phyloP scores from a whole-genome alignment of 2,113 vertebrate species.

The Gorilla gorilla region DNA sequence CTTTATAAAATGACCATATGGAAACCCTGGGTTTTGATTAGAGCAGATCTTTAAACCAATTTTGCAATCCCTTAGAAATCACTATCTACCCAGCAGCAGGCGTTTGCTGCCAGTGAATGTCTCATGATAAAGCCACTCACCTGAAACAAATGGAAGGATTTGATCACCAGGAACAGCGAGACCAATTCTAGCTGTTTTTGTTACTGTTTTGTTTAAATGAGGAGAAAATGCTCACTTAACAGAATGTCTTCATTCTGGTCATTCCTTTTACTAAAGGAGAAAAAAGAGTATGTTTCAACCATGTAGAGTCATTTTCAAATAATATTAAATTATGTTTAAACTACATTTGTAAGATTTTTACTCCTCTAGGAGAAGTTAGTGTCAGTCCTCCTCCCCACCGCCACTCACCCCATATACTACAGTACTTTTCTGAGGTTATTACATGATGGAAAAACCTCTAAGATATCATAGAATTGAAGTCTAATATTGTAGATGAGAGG shows the following conservation, averaged over 20 bases:
- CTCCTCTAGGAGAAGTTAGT: not conserved
- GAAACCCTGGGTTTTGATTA: not conserved
- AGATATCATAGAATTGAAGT: not conserved
- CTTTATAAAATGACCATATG: conserved; percentile 35
- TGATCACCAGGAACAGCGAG: not conserved
- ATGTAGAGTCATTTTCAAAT: not conserved
- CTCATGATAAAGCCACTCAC: not conserved
- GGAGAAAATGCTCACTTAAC: not conserved
- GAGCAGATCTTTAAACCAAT: not conserved
- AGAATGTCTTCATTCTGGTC: not conserved
- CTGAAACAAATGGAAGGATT: conserved; percentile 1
- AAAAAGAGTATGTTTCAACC: not conserved
- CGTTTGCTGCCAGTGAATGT: not conserved
- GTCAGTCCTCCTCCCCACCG: not conserved
- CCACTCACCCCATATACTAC: too few species aligned
- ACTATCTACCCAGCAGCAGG: not conserved
- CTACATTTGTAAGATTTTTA: not conserved
- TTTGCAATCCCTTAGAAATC: not conserved
- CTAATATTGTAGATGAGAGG: not conserved
- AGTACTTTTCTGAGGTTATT: not conserved
- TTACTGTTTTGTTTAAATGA: not conserved
- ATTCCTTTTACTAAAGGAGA: not conserved
- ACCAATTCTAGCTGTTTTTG: not conserved
- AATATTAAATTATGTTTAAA: not conserved
- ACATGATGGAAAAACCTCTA: not conserved